Conservation (phyloP, 2,797 vertebrate species). For the Xenops minutus region DNA sequence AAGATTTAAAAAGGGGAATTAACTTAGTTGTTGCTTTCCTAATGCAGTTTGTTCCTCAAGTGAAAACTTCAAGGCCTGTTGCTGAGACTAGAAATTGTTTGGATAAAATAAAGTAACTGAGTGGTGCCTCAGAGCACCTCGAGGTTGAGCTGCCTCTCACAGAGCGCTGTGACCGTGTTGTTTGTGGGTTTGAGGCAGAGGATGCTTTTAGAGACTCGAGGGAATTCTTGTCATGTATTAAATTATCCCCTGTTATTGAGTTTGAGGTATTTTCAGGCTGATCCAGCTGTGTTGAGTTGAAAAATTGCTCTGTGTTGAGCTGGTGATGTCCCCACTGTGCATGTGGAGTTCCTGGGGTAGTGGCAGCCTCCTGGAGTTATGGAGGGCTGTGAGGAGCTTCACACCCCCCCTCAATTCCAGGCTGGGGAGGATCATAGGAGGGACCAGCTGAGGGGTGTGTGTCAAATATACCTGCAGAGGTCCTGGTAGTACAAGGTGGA, state of each 20-base stretch:
- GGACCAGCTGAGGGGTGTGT: rapidly evolving
- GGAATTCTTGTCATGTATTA: not conserved
- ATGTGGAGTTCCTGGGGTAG: not conserved
- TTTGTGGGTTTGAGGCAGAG: not conserved
- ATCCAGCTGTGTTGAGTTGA: not conserved
- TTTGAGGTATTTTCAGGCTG: not conserved
- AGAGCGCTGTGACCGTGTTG: not conserved
- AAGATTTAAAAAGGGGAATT: not conserved
- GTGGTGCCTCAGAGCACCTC: not conserved
- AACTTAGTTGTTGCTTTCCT: not conserved
- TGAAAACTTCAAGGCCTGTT: not conserved
- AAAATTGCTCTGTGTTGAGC: not conserved
- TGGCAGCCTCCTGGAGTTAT: not conserved
- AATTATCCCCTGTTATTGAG: not conserved
- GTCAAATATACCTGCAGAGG: not conserved
- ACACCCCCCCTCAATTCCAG: not conserved
- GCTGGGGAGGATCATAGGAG: not conserved
- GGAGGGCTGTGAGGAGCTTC: not conserved
- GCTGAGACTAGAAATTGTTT: not conserved
- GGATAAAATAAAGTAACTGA: not conserved
- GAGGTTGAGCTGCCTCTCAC: not conserved
- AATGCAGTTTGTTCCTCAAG: not conserved
- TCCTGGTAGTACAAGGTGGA: not conserved
- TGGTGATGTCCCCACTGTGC: rapidly evolving
- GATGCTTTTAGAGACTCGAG: not conserved